Conservation (phyloP, 1,140 invertebrate genomes). For the Meloidogyne chitwoodi region DNA sequence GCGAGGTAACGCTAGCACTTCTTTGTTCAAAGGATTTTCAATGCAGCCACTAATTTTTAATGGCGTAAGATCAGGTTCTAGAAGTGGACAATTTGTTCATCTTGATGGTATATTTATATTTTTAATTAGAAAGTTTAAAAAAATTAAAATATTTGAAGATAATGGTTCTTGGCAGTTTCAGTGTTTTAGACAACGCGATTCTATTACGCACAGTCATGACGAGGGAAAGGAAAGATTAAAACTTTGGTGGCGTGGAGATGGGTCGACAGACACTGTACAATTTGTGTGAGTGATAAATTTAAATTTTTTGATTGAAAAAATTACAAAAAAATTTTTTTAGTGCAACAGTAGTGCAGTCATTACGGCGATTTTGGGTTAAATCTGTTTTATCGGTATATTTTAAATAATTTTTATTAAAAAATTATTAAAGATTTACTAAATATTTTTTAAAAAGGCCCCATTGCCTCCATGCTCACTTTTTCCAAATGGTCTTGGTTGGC, state of each 20-base stretch:
- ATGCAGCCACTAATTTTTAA: conserved; percentile 55
- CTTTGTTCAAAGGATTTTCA: conserved; percentile 56
- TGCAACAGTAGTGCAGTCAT: conserved; percentile 54
- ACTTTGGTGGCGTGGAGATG: conserved; percentile 38
- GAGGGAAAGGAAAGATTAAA: conserved; percentile 50
- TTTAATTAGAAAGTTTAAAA: not conserved
- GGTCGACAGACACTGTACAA: conserved; percentile 7
- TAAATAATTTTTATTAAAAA: conserved; percentile 20
- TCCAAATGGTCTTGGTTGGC: conserved; percentile 33
- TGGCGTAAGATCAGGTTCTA: conserved; percentile 41
- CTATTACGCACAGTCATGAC: conserved; percentile 52
- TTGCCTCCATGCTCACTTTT: conserved; percentile 37
- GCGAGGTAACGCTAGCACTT: conserved; percentile 40
- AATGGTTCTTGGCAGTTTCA: conserved; percentile 58
- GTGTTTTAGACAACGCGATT: conserved; percentile 50
- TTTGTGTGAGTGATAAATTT: conserved; percentile 5
- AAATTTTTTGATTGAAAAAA: not conserved
- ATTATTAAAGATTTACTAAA: too few species aligned
- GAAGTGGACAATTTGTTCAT: conserved; percentile 54
- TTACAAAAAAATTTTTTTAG: conserved; percentile 33
- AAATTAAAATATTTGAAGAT: conserved; percentile 23
- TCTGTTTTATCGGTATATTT: conserved; percentile 41
- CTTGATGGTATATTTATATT: conserved; percentile 32
- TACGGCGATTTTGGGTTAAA: conserved; percentile 55
- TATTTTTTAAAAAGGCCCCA: conserved; percentile 2